Evolutionary conservation across 2,797 vertebrate species (phyloP), one percentile per base, ranked within the genome.

Genomic region (Pantherophis alleghaniensis): DNA sequence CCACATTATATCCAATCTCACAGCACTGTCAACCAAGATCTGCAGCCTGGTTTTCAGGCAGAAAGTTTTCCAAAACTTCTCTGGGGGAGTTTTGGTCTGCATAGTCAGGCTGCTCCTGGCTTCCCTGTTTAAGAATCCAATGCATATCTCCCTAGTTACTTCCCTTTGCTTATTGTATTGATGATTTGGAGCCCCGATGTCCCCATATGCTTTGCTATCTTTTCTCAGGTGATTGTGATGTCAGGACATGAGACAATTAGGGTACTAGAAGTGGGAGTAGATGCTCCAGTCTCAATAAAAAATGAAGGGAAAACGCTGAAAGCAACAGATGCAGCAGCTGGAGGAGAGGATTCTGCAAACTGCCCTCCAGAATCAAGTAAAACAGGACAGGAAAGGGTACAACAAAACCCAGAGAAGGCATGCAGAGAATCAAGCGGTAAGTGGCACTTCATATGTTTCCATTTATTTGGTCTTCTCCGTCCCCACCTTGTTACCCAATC

Each of bases 241-340:
- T 99, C 99, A 86, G 96, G 99, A 95, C 99, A 99, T 10, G 99
- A 99, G 97, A 99, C 99, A 28, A 99, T 99, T 96, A 98, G 99
- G 6, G 99, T 99, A 94, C 97, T 99, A 89, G 99, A 99, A 96
- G 98, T 99, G 10, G 99, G 98, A 55, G 99, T 99, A 55, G 99
- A 99, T 4, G 94, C 97, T 0, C 97, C 98, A 56, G 96, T 97
- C 22, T 96, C 97, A 0, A 87, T 95, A 0, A 97, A 98, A 91
- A 97, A 98, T 47, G 95, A 97, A 55, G 93, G 51, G 55, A 97
- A 97, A 96, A 28, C 93, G 0, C 51, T 92, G 92, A 96, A 96
- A 93, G 51, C 86, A 32, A 53, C 90, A 74, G 28, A 91, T 24
- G 79, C 79, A 3, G 2, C 91, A 13, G 14, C 92, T 0, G 26